Conservation (phyloP, 1,140 invertebrate genomes). For the Sinonovacula constricta region DNA sequence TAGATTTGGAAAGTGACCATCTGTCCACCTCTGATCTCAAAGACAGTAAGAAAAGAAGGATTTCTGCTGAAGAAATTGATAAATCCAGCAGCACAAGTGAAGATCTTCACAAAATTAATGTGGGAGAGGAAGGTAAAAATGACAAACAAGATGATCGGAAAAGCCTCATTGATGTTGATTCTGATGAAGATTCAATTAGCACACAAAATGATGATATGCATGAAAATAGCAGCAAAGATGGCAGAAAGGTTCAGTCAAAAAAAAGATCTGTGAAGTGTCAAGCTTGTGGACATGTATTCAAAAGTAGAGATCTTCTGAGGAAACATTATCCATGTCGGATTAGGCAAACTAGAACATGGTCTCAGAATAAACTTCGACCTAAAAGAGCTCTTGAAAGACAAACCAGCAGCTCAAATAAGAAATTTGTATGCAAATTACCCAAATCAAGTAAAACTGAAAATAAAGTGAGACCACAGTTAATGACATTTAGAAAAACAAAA, state of each 20-base stretch:
- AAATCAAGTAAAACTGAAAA: constrained; percentile 28
- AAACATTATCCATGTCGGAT: constrained; percentile 48
- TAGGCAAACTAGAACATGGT: constrained; percentile 44
- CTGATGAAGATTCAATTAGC: background rate
- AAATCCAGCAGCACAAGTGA: too few relatives aligned
- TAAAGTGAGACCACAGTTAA: constrained; percentile 24
- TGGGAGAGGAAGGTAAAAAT: too few relatives aligned
- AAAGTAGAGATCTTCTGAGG: constrained; percentile 27
- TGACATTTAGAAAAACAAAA: constrained; percentile 50
- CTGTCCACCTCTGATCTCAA: too few relatives aligned
- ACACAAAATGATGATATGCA: background rate
- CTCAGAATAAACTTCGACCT: constrained; percentile 39
- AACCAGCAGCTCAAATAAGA: constrained; percentile 27
- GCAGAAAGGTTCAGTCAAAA: background rate
- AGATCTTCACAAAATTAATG: too few relatives aligned
- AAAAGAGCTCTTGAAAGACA: constrained; percentile 37
- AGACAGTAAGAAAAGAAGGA: too few relatives aligned
- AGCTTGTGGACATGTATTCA: constrained; percentile 34
- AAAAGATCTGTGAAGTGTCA: constrained; percentile 28
- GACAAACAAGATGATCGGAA: too few relatives aligned
- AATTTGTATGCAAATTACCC: constrained; percentile 46
- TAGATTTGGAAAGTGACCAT: too few relatives aligned
- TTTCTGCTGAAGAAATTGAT: too few relatives aligned
- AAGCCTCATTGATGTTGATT: too few relatives aligned
- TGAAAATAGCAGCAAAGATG: background rate